Percentiles rank a stretch among this genome's conserved stretches.
Conservation (phyloP, 2,113 vertebrate genomes). For the Turnix velox region DNA sequence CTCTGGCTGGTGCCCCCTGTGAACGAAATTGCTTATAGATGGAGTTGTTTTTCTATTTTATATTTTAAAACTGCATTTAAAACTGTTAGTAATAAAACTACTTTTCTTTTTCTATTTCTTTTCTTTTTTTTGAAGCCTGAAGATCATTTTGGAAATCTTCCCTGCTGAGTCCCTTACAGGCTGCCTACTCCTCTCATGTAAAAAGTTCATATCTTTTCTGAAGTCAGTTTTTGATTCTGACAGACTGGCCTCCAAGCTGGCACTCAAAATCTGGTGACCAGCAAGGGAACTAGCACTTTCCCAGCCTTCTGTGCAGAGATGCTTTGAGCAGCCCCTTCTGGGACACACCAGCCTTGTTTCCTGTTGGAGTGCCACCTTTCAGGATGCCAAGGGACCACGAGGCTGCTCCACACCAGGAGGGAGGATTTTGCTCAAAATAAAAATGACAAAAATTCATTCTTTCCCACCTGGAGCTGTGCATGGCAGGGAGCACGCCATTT, state of each 20-base stretch:
- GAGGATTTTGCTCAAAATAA: neutral
- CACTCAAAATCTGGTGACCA: neutral
- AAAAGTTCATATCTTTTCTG: conserved; percentile 43
- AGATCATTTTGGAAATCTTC: conserved; percentile 3
- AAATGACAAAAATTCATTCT: neutral
- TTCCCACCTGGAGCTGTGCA: neutral
- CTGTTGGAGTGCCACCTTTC: conserved; percentile 37
- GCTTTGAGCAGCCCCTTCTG: conserved; percentile 14
- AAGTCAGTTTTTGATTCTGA: neutral
- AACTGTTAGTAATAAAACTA: neutral
- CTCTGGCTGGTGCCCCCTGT: neutral
- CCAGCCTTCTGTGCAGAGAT: conserved; percentile 42
- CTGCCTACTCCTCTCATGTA: conserved; percentile 1
- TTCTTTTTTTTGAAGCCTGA: neutral
- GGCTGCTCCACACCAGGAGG: conserved; percentile 27
- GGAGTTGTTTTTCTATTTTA: neutral
- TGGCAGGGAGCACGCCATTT: neutral
- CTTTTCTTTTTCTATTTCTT: neutral
- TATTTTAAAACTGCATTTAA: neutral
- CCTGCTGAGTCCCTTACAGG: neutral
- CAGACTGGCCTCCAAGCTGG: conserved; percentile 50
- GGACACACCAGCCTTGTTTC: neutral
- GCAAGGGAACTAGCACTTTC: conserved; percentile 25
- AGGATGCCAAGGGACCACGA: neutral
- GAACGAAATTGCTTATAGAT: neutral